Evolutionary conservation across 1,140 invertebrate species (phyloP), one percentile per base, ranked within the genome.

Genomic region (Oncopodura yosiiana): DNA sequence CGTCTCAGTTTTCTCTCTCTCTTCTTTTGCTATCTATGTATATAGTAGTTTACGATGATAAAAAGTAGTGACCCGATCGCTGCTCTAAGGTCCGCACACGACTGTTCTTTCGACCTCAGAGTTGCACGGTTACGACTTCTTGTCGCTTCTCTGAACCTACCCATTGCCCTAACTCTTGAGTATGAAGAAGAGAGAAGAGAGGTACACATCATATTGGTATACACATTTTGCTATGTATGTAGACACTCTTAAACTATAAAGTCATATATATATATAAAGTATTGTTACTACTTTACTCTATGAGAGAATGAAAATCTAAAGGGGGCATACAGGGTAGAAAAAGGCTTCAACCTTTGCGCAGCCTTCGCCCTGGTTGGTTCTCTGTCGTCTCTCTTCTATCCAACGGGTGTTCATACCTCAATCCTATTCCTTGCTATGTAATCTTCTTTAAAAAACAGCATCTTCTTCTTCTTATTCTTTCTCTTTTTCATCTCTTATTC

Each of bases 81-180:
- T 56, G 60, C 54, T 54, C 54, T 45, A 57, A 57, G 49, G 52
- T 29, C 57, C 57, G 55, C 54, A 61, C 54, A 61, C 50, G 60
- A 57, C 60, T 61, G 60, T 37, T n/a, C n/a, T n/a, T n/a, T 50
- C 60, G 60, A 61, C 60, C 60, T 61, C 46, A 61, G 46, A 61
- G 60, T 57, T 61, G 46, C 60, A 57, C 55, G 50, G 54, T 57
- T 49, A 57, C 60, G 60, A 61, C 49, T 53, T 61, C 43, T 60
- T 43, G 57, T 41, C 41, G 14, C 27, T 51, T 26, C 53, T 55
- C 52, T 26, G 44, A 55, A 30, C 54, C 54, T n/a, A n/a, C n/a
- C 54, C 54, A 48, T 38, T 50, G 54, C 46, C 54, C 54, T 44
- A 49, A 46, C 27, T 24, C 42, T 24, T 44, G 30, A 34, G 6